Conservation (phyloP, 2,797 vertebrate genomes). For the Fringilla coelebs region DNA sequence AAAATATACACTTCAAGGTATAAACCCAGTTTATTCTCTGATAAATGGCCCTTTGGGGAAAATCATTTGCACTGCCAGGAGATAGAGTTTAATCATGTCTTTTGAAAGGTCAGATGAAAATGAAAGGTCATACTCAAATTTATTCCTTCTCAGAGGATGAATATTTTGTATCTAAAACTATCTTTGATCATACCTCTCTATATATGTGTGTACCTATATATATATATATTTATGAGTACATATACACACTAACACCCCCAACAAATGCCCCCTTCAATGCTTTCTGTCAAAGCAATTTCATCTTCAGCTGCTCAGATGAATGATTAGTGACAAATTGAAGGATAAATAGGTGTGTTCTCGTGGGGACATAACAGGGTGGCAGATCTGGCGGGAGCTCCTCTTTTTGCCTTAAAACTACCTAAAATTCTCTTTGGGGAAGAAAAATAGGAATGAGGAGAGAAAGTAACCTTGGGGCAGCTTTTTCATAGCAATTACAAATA, state of each 20-base stretch:
- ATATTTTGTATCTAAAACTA: not conserved
- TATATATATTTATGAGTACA: not conserved
- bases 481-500: not conserved
- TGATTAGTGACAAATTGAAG: not conserved
- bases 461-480: not conserved
- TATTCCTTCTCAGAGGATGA: not conserved
- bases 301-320: not conserved
- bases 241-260: not conserved
- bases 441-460: not conserved
- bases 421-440: not conserved
- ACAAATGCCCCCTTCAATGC: not conserved
- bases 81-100: slow-evolving; percentile 13
- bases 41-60: slow-evolving; percentile 10
- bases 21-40: slow-evolving; percentile 6
- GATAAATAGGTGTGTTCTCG: not conserved
- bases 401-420: not conserved
- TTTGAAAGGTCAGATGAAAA: slow-evolving; percentile 46
- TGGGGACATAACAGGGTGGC: not conserved
- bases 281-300: not conserved
- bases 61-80: not conserved
- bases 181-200: not conserved
- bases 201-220: not conserved
- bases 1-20: slow-evolving; percentile 20
- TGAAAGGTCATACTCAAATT: slow-evolving; percentile 19
- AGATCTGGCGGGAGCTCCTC: not conserved